phyloP scores from a whole-genome alignment of 2,797 vertebrate species.

The Trachops cirrhosus region DNA sequence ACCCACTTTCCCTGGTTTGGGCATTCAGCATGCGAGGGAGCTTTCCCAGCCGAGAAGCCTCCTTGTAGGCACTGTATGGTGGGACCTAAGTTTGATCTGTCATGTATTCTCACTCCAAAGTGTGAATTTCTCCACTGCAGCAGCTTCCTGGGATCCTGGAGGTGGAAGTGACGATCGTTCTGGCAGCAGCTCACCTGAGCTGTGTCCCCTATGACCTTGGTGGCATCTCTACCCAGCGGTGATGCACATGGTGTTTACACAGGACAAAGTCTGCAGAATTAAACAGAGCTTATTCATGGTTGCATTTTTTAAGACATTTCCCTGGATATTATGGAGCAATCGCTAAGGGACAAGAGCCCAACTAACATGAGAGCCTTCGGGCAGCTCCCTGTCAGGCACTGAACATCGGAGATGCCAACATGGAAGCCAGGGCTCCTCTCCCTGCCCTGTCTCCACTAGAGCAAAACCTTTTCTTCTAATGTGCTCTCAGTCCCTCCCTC shows the following conservation, averaged over 20 bases:
- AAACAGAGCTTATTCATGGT: background rate
- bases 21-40: background rate
- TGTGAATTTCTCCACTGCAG: background rate
- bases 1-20: background rate
- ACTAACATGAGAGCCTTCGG: background rate
- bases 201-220: background rate
- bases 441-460: background rate
- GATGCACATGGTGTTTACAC: background rate
- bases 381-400: background rate
- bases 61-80: background rate
- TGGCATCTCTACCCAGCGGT: no score
- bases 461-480: background rate
- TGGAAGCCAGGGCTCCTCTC: background rate
- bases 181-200: rapidly evolving
- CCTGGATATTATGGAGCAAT: background rate
- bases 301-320: background rate
- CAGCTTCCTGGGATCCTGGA: background rate
- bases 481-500: background rate
- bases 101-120: background rate
- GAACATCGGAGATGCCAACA: background rate
- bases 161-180: background rate
- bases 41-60: background rate
- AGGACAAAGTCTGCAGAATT: background rate
- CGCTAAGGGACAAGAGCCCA: background rate
- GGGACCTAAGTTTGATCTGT: background rate